Base-by-base conservation (phyloP, 2,797 vertebrate species). In the Ciconia nigra region DNA sequence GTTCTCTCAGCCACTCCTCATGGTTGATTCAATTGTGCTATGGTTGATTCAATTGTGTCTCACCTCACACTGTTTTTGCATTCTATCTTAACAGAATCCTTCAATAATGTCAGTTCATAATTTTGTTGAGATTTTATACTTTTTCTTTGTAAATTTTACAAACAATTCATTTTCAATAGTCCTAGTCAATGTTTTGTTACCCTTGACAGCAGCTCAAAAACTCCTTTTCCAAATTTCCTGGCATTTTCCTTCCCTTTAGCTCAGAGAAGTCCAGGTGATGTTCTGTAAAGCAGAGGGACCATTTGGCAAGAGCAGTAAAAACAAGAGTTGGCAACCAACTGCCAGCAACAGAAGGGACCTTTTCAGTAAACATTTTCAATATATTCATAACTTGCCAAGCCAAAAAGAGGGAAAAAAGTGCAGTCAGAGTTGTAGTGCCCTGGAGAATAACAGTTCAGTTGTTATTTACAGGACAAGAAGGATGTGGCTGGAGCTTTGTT, bases 301-400 rank as follows among this genome's bases (percentile, higher is more conserved):
- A 52, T 82, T 95, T 90, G 90, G 81, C 71, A 89, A 81, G 18
- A 44, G 25, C 44, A 66, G 15, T 19, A 44, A 66, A 89, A 94
- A 62, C 42, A 89, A 35, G 66, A 65, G 10, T 9, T 79, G 54
- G 51, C 83, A 88, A 79, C 54, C 39, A 82, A 81, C 49, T 89
- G 76, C 59, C 76, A 88, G 69, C 73, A 89, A 93, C 81, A 94
- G 92, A 93, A 93, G 91, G 96, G 47, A 89, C 31, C 13, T 87
- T 84, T 59, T 79, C 55, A 89, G 62, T 47, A 89, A 88, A 91
- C 39, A 26, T 81, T 93, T 65, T 76, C 67, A 80, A 76, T 59
- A 73, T 46, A 92, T 83, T 92, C 55, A 39, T 57, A 76, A 83
- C 77, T 39, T 55, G 12, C 37, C 19, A 63, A 80, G 57, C 28